Conservation (phyloP, 2,888 invertebrate genomes). For the Drosophila anomalata region DNA sequence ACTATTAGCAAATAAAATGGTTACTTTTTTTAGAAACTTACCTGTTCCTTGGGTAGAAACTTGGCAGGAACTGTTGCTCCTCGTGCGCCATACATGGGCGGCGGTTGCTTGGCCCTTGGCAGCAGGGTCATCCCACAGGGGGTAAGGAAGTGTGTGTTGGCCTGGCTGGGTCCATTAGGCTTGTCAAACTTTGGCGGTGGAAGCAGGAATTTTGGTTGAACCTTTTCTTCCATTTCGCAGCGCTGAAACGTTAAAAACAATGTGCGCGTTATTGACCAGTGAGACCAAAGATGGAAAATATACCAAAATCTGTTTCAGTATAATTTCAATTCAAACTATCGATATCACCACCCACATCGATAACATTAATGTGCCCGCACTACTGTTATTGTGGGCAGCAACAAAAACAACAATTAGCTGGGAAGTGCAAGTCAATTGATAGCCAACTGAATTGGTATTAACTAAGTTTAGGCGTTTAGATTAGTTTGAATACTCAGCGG, state of each 20-base stretch:
- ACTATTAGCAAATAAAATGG: neutral
- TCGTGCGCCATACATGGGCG: constrained; percentile 83
- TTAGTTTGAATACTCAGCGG: constrained; percentile 50
- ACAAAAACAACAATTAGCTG: constrained; percentile 45
- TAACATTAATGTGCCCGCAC: constrained; percentile 6
- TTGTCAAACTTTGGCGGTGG: constrained; percentile 80
- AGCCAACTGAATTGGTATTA: constrained; percentile 27
- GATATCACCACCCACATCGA: constrained; percentile 12
- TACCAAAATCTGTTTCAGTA: neutral
- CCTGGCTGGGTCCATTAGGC: constrained; percentile 39
- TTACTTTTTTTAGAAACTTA: constrained; percentile 5
- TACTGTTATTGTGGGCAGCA: constrained; percentile 34
- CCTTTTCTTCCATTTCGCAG: constrained; percentile 65
- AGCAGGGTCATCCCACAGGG: constrained; percentile 82
- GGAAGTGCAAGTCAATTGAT: constrained; percentile 38
- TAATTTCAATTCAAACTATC: neutral
- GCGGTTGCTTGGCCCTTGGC: constrained; percentile 81
- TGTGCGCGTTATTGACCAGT: constrained; percentile 21
- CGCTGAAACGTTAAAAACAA: constrained; percentile 11
- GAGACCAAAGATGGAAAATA: neutral
- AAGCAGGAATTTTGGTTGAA: constrained; percentile 67
- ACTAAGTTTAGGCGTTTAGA: constrained; percentile 32
- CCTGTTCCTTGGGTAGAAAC: constrained; percentile 57
- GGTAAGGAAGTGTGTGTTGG: constrained; percentile 72
- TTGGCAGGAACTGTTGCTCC: constrained; percentile 82